phyloP scores from a whole-genome alignment of 92 coral and sea anemone genomes.

The Phymanthus crucifer region DNA sequence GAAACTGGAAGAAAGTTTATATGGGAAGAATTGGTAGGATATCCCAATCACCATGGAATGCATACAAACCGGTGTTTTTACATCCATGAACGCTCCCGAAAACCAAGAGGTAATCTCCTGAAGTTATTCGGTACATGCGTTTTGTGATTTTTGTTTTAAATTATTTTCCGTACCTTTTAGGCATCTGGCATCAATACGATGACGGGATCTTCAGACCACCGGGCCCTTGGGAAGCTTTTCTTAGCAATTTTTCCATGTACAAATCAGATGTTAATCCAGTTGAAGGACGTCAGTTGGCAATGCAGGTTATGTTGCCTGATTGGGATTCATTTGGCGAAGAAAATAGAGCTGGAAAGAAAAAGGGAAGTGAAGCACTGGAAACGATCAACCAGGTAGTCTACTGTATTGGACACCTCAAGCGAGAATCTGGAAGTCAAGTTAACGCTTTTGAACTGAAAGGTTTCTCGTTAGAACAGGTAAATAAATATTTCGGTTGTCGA shows the following conservation, averaged over 20 bases:
- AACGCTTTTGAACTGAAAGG: background rate
- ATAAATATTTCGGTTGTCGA: background rate
- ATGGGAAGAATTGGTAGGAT: conserved; percentile 14
- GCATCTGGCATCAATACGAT: conserved; percentile 55
- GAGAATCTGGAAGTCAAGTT: background rate
- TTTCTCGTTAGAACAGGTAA: conserved; percentile 8
- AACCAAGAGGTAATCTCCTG: background rate
- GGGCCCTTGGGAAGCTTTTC: background rate
- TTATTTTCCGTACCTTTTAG: background rate
- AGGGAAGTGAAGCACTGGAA: conserved; percentile 22
- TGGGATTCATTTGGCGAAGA: conserved; percentile 33
- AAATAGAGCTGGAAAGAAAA: background rate
- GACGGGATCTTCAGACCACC: conserved; percentile 37
- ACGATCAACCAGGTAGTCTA: conserved; percentile 20
- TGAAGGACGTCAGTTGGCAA: conserved; percentile 50
- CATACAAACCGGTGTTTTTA: conserved; percentile 7
- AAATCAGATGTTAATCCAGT: conserved; percentile 36
- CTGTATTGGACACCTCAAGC: conserved; percentile 33
- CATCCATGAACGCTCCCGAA: conserved; percentile 1
- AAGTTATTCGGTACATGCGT: background rate
- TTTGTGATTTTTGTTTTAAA: no score
- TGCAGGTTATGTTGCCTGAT: conserved; percentile 39
- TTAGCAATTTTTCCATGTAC: conserved; percentile 28
- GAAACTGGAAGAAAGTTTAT: background rate
- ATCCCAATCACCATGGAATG: background rate